Base-by-base conservation (phyloP, 2,888 invertebrate genomes). In the Synanthedon tipuliformis region DNA sequence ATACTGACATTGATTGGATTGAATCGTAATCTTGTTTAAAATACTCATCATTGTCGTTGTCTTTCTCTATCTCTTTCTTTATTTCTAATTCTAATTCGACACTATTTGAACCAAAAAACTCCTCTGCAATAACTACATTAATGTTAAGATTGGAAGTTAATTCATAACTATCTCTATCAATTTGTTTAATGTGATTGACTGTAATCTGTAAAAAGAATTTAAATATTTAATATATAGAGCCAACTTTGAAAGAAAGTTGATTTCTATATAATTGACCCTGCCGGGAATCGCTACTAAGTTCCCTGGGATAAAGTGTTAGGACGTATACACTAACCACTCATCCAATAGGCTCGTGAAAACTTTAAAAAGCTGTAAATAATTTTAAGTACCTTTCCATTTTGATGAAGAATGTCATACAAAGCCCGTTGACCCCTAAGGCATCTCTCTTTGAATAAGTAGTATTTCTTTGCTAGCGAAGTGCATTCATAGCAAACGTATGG, bases 401-500 rank as follows among this genome's bases (percentile, higher is more conserved):
- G 61, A 52, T 72, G 65, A 10, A 80, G 56, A 34, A 83, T 65
- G 5, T 65, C 60, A 57, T 70, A 74, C 8, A 87, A 64, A 10
- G 69, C 58, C 1, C 68, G 58, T 55, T 83, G 81, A 1, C 75
- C 77, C 8, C 59, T 61, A 0, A 75, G 52, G 58, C 81, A 82
- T 51, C 69, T 73, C 53, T 80, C 75, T 54, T 71, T 68, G 56
- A 86, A 84, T n/a, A 56, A 52, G 54, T 75, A 73, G 52, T 68
- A 78, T 55, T 83, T 86, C 49, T 65, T 74, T 5, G 82, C 58
- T 34, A 78, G 57, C 0, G 68, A 64, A 1, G 75, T 72, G 65
- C 86, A 87, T 56, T 77, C 73, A 50, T 64, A 78, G 60, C 86
- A 87, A 0, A 71, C 73, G 60, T 68, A 78, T 1, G 65, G 62